Base-by-base conservation (phyloP, 2,888 invertebrate genomes). In the Pandemis corylana region DNA sequence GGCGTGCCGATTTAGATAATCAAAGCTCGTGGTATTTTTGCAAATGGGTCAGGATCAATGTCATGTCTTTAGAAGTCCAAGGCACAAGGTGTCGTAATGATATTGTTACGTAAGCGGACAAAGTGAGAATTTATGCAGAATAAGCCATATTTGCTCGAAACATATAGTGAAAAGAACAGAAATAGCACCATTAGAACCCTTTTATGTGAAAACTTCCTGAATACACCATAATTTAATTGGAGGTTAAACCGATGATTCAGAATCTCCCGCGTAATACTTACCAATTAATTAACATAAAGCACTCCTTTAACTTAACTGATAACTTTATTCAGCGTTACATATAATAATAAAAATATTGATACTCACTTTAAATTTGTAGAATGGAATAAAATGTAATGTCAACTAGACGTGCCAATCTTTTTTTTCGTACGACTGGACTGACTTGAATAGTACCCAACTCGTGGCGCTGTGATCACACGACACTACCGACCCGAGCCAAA, bases 41-140 rank as follows among this genome's bases (percentile, higher is more conserved):
- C 36, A 76, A 76, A 66, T 76, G 62, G 77, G 90, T 93, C 93
- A 94, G 87, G 91, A 91, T 93, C 93, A 94, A 93, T 94, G 94
- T 92, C 92, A 92, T 77, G 83, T 75, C 69, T 74, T 75, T 75
- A 84, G 86, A 87, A 85, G 88, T 87, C 85, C 88, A 87, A 88
- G 86, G 85, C 83, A 80, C 85, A 85, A 87, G 85, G 89, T 89
- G 88, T 87, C 89, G 88, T 92, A 89, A 91, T 86, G 88, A 84
- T 83, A 87, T 80, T 79, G 85, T 93, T 94, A 94, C 93, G 93
- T 94, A 94, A 94, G 90, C 79, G 74, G 76, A 71, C 79, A 81
- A 84, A 84, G 79, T 80, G 66, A 42, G 70, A 68, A 73, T 66
- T 64, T 72, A 13, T 73, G 44, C 70, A 75, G 44, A 73, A 73